phyloP scores from a whole-genome alignment of 2,888 invertebrate genomes.

The Lasiommata megera region DNA sequence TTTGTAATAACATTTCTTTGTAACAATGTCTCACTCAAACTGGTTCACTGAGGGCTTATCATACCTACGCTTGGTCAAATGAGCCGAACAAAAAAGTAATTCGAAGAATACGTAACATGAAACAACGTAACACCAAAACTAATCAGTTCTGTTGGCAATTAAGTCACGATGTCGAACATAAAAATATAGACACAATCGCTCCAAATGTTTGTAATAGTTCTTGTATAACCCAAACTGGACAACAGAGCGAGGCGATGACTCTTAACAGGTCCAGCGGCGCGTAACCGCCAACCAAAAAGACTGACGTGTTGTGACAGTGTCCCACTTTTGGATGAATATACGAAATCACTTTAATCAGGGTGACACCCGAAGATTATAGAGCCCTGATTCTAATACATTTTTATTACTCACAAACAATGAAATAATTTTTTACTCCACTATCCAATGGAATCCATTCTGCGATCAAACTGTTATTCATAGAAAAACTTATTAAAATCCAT shows the following conservation, averaged over 20 bases:
- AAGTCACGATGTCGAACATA: background rate
- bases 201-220: constrained; percentile 16
- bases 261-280: constrained; percentile 41
- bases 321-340: constrained; percentile 33
- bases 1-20: no score
- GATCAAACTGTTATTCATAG: no score
- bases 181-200: background rate
- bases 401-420: no score
- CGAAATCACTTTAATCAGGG: constrained; percentile 30
- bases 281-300: constrained; percentile 52
- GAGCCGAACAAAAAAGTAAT: background rate
- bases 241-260: constrained; percentile 38
- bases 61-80: background rate
- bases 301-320: constrained; percentile 51
- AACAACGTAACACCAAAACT: background rate
- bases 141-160: background rate
- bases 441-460: no score
- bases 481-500: no score
- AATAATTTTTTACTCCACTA: no score
- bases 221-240: constrained; percentile 20
- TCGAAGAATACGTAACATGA: background rate
- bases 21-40: no score
- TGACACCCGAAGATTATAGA: constrained; percentile 17
- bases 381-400: no score
- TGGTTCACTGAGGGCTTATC: no score